Base-by-base conservation (phyloP, 2,797 vertebrate genomes). In the Malacoraja senta region DNA sequence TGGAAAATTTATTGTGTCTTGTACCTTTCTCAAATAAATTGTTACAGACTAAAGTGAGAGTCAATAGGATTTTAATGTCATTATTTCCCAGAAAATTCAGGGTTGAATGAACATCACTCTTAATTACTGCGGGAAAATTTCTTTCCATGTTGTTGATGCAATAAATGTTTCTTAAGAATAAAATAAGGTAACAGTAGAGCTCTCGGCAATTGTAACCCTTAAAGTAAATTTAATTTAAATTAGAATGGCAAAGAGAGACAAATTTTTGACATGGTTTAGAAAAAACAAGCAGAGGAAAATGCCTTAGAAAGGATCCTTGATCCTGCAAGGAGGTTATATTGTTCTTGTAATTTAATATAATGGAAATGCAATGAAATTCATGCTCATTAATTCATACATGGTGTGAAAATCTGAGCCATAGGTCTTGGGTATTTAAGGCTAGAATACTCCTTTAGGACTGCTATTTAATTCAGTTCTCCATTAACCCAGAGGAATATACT, bases 371-470 rank as follows among this genome's bases (percentile, higher is more conserved):
- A n/a, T 26, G 90, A n/a, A 92, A 72, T 53, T 92, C 9, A 68
- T 21, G 95, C 93, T 95, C 96, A 96, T 96, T 95, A 96, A 95
- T 95, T 96, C 96, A 95, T 96, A 95, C 95, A 95, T 95, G 95
- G 96, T 94, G 94, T 96, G 96, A 97, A 96, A 97, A 97, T 96
- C 96, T 95, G 96, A 96, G 96, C 95, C 95, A 0, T 96, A 96
- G 97, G 96, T 97, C 96, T 96, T 93, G 95, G 95, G 95, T 96
- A 96, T 97, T 96, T 96, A 95, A 95, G 95, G 71, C 68, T 76
- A 10, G 24, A 71, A 32, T 92, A 76, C 96, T 95, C 96, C 95
- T 97, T 94, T 94, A 94, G 95, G 96, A 96, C 96, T 96, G 96
- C 96, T 95, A 96, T 96, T 97, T 97, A 96, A 97, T 97, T 97